Evolutionary conservation across 1,140 invertebrate genomes (phyloP), one percentile per base, ranked within the genome.

Genomic region (Nylanderia fulva): DNA sequence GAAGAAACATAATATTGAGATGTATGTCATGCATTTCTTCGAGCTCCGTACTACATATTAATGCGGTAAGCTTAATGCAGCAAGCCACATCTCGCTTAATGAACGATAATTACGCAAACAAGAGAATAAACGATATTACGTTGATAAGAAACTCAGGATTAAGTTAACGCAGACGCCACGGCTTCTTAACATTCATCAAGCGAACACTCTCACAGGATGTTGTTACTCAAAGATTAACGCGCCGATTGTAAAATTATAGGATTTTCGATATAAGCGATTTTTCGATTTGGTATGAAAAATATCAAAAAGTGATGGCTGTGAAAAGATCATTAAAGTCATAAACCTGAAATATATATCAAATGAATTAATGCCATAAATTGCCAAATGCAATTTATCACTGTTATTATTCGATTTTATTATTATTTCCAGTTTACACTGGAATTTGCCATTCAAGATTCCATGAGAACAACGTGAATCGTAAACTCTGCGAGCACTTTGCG

Each of bases 1-100:
- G 45, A 84, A 84, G 85, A 88, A 90, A 83, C 86, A 88, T 82
- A 75, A 69, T 90, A 88, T 88, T 87, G 85, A 90, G 88, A 91
- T 90, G 85, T 87, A 61, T 89, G 84, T 79, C 76, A 85, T 56
- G 63, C 27, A 36, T 52, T 36, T 66, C 82, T 85, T 88, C 61
- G 39, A 13, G 18, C 64, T 24, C 48, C 0, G 3, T 13, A 6
- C 64, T 24, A 66, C 29, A 68, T 36, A 79, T 85, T 72, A 77
- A 88, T 52, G 72, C 72, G 72, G 24, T 58, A 52, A 18, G 63
- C 21, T 85, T 72, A 77, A 88, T 52, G 72, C 64, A 64, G 24
- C 66, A 52, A 18, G 63, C 21, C 45, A 42, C 64, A 7, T 63
- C n/a, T 13, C 18, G 66, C 21, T 52, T 79, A 79, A 83, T 77